Percentiles rank a stretch among this genome's conserved stretches.
Conservation (phyloP, 2,113 vertebrate genomes). For the Vicugna pacos region DNA sequence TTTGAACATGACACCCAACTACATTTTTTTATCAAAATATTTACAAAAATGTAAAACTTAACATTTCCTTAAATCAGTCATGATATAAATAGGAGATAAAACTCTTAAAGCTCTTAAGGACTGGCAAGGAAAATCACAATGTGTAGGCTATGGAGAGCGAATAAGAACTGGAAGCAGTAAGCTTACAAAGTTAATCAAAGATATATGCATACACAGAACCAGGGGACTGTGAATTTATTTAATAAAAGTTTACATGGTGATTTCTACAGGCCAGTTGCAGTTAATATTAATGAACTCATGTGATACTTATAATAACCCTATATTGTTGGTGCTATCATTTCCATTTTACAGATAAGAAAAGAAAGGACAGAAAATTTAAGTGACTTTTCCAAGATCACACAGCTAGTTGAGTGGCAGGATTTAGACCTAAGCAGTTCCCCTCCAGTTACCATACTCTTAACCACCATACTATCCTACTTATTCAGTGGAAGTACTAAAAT, state of each 20-base stretch:
- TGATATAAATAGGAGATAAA: conserved; percentile 7
- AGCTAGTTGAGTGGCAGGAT: background rate
- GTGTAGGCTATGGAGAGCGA: conserved; percentile 7
- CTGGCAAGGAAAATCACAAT: background rate
- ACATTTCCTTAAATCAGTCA: background rate
- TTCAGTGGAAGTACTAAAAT: background rate
- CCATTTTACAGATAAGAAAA: background rate
- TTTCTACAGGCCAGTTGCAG: background rate
- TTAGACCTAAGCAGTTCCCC: background rate
- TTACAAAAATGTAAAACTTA: conserved; percentile 18
- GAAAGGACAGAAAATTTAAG: background rate
- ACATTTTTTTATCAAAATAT: conserved; percentile 21
- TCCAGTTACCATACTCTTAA: background rate
- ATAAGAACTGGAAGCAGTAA: background rate
- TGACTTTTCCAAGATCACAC: background rate
- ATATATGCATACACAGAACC: background rate
- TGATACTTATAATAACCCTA: background rate
- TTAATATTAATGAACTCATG: background rate
- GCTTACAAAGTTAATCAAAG: background rate
- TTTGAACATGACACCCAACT: background rate
- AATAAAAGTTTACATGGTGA: background rate
- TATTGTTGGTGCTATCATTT: background rate
- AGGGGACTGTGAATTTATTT: background rate
- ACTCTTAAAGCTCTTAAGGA: background rate
- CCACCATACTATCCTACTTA: background rate